phyloP scores from a whole-genome alignment of 2,113 vertebrate species.

The Chloroceryle aenea region DNA sequence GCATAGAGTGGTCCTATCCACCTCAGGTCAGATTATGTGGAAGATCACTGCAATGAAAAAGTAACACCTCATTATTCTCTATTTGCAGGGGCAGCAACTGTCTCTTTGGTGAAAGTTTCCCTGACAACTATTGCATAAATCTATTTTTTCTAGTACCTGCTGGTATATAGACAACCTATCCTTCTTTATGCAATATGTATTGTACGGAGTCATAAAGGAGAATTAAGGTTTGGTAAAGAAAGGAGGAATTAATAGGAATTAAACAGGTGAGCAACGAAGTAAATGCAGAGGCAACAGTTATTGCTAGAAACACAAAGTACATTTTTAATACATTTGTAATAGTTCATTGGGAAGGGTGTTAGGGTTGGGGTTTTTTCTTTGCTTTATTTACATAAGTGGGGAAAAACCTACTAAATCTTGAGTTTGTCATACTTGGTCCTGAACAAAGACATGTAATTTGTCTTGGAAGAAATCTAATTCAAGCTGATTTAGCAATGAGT shows the following conservation, averaged over 20 bases:
- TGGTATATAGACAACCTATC: neutral
- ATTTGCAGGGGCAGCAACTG: neutral
- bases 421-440: neutral
- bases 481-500: neutral
- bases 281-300: neutral
- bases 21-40: neutral
- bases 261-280: neutral
- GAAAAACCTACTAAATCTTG: neutral
- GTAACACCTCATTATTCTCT: neutral
- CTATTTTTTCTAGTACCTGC: neutral
- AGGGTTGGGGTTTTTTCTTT: rapidly evolving
- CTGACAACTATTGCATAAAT: neutral
- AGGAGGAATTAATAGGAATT: neutral
- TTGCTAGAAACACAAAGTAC: neutral
- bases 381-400: neutral
- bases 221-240: neutral
- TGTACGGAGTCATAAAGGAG: neutral
- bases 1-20: neutral
- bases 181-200: neutral
- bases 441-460: neutral
- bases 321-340: neutral
- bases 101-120: neutral
- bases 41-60: neutral
- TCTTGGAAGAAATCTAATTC: neutral
- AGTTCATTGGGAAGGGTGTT: neutral